phyloP scores from a whole-genome alignment of 2,113 vertebrate genomes.

The Chrysochloris asiatica region DNA sequence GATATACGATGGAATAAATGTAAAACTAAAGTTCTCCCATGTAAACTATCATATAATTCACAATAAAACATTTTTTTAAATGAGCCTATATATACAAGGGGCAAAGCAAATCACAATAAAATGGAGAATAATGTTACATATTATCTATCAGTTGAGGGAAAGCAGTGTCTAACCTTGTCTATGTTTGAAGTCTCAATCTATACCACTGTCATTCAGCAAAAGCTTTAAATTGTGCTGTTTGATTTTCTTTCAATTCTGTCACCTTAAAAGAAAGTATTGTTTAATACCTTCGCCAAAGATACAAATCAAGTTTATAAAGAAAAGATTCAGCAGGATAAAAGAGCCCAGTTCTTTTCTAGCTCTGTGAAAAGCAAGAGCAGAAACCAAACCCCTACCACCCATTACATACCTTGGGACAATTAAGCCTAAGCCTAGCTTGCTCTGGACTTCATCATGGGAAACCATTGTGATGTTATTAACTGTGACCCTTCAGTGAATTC shows the following conservation, averaged over 20 bases:
- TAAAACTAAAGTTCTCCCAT: no score
- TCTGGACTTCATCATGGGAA: background rate
- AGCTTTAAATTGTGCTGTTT: slow-evolving; percentile 91
- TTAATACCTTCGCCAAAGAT: background rate
- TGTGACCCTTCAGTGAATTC: background rate
- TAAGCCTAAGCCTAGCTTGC: background rate
- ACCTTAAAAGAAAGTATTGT: slow-evolving; percentile 79
- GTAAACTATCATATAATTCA: no score
- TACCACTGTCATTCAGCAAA: slow-evolving; percentile 88
- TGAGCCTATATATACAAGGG: no score
- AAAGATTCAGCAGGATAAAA: background rate
- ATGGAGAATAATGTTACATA: slow-evolving; percentile 73
- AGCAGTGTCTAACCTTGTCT: slow-evolving; percentile 89
- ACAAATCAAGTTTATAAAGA: background rate
- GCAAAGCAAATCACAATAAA: background rate
- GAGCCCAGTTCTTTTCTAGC: background rate
- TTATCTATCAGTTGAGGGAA: slow-evolving; percentile 88
- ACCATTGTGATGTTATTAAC: background rate
- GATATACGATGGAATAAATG: no score
- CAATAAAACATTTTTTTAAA: no score
- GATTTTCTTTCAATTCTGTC: slow-evolving; percentile 93
- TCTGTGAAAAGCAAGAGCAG: background rate
- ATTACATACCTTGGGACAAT: background rate
- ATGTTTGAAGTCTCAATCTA: slow-evolving; percentile 90
- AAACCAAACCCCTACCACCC: background rate